These are phyloP conservation scores for Athalia cordata DNA, from an alignment of 2,888 invertebrate species.

Conservation along the genomic window DNA sequence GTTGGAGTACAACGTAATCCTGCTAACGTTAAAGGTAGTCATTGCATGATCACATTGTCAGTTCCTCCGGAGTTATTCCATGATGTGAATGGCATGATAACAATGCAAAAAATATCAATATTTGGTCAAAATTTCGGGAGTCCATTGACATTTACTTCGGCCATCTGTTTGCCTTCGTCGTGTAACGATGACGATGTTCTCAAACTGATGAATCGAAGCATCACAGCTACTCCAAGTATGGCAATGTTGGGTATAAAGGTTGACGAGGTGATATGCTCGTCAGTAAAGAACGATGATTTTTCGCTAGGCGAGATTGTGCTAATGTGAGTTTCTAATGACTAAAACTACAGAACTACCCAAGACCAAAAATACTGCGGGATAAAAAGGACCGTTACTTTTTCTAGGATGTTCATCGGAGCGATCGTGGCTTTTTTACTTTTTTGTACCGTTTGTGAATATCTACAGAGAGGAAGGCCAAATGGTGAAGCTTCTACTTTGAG, in stretches of 20 bases:
- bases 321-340: background rate
- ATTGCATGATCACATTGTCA: slow-evolving; percentile 64
- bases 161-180: slow-evolving; percentile 72
- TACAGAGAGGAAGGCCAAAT: background rate
- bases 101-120: background rate
- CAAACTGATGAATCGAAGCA: slow-evolving; percentile 44
- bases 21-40: slow-evolving; percentile 68
- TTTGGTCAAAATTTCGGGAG: background rate
- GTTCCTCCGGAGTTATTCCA: background rate
- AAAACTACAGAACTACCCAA: background rate
- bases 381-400: slow-evolving; percentile 44
- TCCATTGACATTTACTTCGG: slow-evolving; percentile 64
- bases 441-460: slow-evolving; percentile 57
- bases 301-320: background rate
- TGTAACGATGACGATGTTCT: slow-evolving; percentile 68
- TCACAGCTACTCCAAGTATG: background rate
- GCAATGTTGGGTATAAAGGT: background rate
- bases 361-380: background rate
- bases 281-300: background rate
- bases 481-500: background rate
- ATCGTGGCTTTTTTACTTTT: slow-evolving; percentile 54
- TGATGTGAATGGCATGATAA: background rate
- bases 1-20: slow-evolving; percentile 54
- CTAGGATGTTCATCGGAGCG: slow-evolving; percentile 53
- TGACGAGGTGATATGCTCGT: slow-evolving; percentile 17